phyloP scores from a whole-genome alignment of 2,888 invertebrate species.

The Hypomecis atomaria region DNA sequence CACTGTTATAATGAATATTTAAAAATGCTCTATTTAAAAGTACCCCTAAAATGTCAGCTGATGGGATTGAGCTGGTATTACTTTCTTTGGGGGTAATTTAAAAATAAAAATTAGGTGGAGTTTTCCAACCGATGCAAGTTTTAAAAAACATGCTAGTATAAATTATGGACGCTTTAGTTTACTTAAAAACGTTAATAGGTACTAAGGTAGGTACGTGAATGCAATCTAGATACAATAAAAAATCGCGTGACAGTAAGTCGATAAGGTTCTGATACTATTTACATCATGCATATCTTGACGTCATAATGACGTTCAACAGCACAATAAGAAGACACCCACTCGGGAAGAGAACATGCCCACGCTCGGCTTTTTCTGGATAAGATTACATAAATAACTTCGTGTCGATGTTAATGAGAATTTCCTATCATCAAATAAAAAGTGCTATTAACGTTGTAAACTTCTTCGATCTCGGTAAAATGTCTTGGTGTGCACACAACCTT shows the following conservation, averaged over 20 bases:
- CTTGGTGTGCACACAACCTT: slow-evolving; percentile 30
- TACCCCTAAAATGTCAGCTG: too few species aligned
- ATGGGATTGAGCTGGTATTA: too few species aligned
- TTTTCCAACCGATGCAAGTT: too few species aligned
- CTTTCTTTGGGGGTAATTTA: too few species aligned
- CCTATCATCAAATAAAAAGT: slow-evolving; percentile 30
- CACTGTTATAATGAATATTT: too few species aligned
- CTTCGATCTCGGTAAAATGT: slow-evolving; percentile 29
- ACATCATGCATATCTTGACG: slow-evolving; percentile 22
- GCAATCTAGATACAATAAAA: slow-evolving; percentile 25
- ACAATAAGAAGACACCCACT: slow-evolving; percentile 32
- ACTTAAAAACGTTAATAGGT: too few species aligned
- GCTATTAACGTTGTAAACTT: slow-evolving; percentile 29
- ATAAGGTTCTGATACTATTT: slow-evolving; percentile 19
- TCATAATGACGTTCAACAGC: slow-evolving; percentile 25
- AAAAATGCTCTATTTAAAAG: too few species aligned
- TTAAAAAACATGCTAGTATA: too few species aligned
- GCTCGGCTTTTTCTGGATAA: slow-evolving; percentile 26
- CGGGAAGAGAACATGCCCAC: slow-evolving; percentile 38
- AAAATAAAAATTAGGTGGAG: too few species aligned
- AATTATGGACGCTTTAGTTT: too few species aligned
- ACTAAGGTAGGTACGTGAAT: too few species aligned
- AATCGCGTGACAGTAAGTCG: slow-evolving; percentile 22
- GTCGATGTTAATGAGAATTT: slow-evolving; percentile 33
- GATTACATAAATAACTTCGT: slow-evolving; percentile 28